Conservation (phyloP, 2,888 invertebrate species). For the Dromius quadrimaculatus region DNA sequence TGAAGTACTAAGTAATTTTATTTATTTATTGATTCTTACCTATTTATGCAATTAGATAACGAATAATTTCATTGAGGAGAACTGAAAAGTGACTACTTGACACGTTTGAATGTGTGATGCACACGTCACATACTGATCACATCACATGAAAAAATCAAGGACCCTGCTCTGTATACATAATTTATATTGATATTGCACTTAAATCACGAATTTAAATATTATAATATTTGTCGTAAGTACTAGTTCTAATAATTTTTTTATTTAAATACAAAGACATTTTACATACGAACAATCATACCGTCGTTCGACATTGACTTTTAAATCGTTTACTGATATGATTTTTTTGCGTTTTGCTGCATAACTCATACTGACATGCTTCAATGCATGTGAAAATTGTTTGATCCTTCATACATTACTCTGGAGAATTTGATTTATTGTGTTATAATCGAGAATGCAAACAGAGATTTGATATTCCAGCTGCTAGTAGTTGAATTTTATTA, state of each 20-base stretch:
- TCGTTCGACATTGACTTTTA: conserved; percentile 41
- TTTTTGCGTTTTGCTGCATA: conserved; percentile 20
- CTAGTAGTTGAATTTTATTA: conserved; percentile 1
- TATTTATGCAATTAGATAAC: no score
- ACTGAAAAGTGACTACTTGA: no score
- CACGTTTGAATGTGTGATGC: no score
- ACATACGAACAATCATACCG: conserved; percentile 31
- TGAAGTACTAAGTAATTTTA: no score
- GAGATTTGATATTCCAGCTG: conserved; percentile 4
- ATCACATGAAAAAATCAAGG: no score
- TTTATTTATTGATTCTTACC: no score
- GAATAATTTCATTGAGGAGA: no score
- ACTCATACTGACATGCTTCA: conserved; percentile 8
- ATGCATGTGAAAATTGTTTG: conserved; percentile 31
- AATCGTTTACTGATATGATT: conserved; percentile 7
- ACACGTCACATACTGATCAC: no score
- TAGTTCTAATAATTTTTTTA: conserved; percentile 29
- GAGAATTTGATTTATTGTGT: background rate
- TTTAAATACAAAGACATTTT: conserved; percentile 35
- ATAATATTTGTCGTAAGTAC: conserved; percentile 30
- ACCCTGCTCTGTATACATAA: conserved; percentile 9
- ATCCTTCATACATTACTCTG: conserved; percentile 19
- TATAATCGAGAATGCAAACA: background rate
- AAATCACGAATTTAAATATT: conserved; percentile 27
- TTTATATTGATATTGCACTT: conserved; percentile 11